Base-by-base conservation (phyloP, 2,797 vertebrate genomes). In the Cichlasoma orientale region DNA sequence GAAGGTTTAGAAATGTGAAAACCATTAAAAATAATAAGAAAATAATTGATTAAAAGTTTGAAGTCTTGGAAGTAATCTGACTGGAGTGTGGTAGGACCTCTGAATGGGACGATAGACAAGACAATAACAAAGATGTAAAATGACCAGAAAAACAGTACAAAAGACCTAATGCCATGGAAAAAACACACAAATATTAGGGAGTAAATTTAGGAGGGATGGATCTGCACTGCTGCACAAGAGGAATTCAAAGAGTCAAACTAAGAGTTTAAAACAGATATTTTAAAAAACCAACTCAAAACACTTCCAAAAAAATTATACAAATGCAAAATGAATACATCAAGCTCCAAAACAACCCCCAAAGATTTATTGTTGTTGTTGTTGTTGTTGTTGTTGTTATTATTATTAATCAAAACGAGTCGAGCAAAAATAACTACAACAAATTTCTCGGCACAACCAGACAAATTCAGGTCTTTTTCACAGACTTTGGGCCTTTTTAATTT, bases 361-460 rank as follows among this genome's bases (percentile, higher is more conserved):
- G 41, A 13, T 44, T 2, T 14, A 14, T 44, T 44, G 14, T 41
- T 14, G 14, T 41, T 41, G 4, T 41, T 41, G 5, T 44, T 36
- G 10, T 36, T 36, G 2, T 29, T 29, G 27, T 27, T 27, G 4
- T 27, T 27, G 27, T 29, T 29, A 29, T 29, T 29, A 29, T 29
- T 29, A 29, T 5, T 5, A 29, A 10, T 44, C 41, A 5, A 13
- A 44, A 44, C 14, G 41, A 14, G 4, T 14, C 41, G 4, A 14
- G 13, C 41, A 4, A 44, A 14, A 14, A 44, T 13, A 41, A 41
- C 9, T 41, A 4, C 1, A 11, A 44, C 41, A 14, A 8, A 4
- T 41, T 41, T 1, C 38, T 41, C 38, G 12, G 38, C 38, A 33
- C 38, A 41, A 41, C 0, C 33, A 59, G n/a, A 0, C 57, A 3